Conservation (phyloP, 2,888 invertebrate species). For the Euphydryas editha region DNA sequence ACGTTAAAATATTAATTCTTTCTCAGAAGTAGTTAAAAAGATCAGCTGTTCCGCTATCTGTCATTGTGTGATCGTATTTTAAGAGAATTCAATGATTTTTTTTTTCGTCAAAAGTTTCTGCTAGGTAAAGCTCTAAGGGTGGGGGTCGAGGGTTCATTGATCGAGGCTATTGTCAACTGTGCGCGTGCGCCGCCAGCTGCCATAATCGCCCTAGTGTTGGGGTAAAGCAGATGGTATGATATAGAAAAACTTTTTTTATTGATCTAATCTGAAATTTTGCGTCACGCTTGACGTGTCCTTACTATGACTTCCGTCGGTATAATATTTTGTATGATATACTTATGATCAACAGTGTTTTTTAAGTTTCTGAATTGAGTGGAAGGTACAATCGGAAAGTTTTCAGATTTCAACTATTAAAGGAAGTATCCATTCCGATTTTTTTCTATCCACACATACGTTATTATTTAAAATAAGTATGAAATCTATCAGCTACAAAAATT, state of each 20-base stretch:
- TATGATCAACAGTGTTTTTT: neutral
- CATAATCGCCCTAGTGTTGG: conserved; percentile 57
- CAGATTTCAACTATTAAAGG: too few relatives aligned
- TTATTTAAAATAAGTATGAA: too few relatives aligned
- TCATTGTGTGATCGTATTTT: conserved; percentile 43
- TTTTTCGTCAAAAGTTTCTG: conserved; percentile 19
- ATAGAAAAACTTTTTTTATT: conserved; percentile 51
- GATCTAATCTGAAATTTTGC: conserved; percentile 50
- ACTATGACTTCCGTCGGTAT: conserved; percentile 21
- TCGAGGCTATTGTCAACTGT: conserved; percentile 70
- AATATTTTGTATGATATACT: neutral
- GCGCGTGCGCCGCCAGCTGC: conserved; percentile 81
- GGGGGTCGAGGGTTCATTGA: conserved; percentile 77
- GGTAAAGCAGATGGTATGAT: conserved; percentile 71
- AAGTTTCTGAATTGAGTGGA: neutral
- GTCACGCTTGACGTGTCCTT: conserved; percentile 46
- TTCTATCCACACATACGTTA: too few relatives aligned
- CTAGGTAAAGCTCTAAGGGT: conserved; percentile 41
- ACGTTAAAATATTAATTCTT: neutral
- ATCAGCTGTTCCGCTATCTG: conserved; percentile 47
- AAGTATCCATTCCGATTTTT: too few relatives aligned
- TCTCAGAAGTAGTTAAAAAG: conserved; percentile 24
- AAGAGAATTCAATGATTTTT: conserved; percentile 40
- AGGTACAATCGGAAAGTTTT: too few relatives aligned
- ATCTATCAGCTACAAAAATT: too few relatives aligned